Evolutionary conservation across 2,888 invertebrate species (phyloP).

Genomic region (Lasius fuliginosus): DNA sequence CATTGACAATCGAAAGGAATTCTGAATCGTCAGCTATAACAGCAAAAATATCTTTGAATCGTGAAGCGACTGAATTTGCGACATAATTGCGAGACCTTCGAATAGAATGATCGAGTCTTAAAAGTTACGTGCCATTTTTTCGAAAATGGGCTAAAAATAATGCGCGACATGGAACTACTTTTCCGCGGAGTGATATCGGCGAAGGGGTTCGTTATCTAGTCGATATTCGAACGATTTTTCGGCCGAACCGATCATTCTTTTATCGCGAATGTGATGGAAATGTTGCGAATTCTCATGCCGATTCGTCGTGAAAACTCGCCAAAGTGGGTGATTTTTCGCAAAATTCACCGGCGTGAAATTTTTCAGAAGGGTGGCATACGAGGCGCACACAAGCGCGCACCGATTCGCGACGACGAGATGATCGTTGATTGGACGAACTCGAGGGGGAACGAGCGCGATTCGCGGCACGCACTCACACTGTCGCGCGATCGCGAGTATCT

Average conservation of each 20-base stretch:
- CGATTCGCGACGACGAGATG: constrained; percentile 15
- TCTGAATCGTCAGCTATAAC: not conserved
- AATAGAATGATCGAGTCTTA: constrained; percentile 46
- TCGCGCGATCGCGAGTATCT: constrained; percentile 70
- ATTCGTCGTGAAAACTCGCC: constrained; percentile 3
- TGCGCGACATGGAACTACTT: constrained; percentile 76
- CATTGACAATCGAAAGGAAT: not conserved
- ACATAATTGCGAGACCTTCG: not conserved
- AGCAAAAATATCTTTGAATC: not conserved
- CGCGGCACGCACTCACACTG: constrained; percentile 66
- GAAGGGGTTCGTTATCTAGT: constrained; percentile 59
- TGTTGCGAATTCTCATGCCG: constrained; percentile 51
- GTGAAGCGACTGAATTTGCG: not conserved
- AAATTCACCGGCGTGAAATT: constrained; percentile 50
- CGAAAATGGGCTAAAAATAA: constrained; percentile 69
- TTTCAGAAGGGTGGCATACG: constrained; percentile 71
- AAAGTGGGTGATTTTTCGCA: constrained; percentile 41
- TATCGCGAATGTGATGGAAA: not conserved
- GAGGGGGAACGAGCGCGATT: constrained; percentile 69
- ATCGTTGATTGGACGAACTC: constrained; percentile 74
- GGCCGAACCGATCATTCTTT: constrained; percentile 39
- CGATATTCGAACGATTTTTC: constrained; percentile 61
- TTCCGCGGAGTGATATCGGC: constrained; percentile 78
- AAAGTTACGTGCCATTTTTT: constrained; percentile 21
- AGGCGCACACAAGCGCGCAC: constrained; percentile 71